Conservation (phyloP, 2,797 vertebrate genomes). For the Syngnathus acus region DNA sequence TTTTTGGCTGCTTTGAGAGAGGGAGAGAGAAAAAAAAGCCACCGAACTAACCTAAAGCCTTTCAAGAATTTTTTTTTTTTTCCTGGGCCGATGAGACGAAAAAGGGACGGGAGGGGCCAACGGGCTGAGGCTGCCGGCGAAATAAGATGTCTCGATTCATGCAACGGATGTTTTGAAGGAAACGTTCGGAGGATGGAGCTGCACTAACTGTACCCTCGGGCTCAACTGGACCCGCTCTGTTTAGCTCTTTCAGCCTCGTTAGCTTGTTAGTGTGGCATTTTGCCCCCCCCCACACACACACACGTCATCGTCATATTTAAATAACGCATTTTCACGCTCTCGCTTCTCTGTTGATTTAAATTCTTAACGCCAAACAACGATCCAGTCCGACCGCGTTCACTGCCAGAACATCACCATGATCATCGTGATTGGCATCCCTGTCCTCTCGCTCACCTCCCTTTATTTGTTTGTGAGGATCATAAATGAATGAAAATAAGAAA, state of each 20-base stretch:
- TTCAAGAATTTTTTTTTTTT: slow-evolving; percentile 26
- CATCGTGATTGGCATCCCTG: background rate
- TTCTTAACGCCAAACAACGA: background rate
- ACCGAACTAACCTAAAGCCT: slow-evolving; percentile 38
- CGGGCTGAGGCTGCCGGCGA: slow-evolving; percentile 37
- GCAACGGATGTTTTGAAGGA: slow-evolving; percentile 77
- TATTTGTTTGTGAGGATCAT: background rate
- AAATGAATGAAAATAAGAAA: too few species aligned
- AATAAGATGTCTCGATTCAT: slow-evolving; percentile 73
- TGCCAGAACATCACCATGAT: background rate
- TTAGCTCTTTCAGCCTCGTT: slow-evolving; percentile 10
- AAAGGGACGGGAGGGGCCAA: slow-evolving; percentile 22
- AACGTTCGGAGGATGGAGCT: slow-evolving; percentile 66
- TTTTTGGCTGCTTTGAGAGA: slow-evolving; percentile 48
- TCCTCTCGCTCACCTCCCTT: background rate
- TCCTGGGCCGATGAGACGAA: slow-evolving; percentile 24
- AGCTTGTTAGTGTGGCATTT: background rate
- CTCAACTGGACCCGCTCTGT: slow-evolving; percentile 48
- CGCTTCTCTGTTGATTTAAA: background rate
- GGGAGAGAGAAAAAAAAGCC: slow-evolving; percentile 22
- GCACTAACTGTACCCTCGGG: slow-evolving; percentile 46
- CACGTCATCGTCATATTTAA: background rate
- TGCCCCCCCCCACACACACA: too few species aligned
- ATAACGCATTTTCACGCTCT: background rate
- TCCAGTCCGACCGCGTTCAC: background rate